These are phyloP conservation scores for Eupithecia exiguata DNA, from an alignment of 2,888 invertebrate species.

Conservation along the genomic window DNA sequence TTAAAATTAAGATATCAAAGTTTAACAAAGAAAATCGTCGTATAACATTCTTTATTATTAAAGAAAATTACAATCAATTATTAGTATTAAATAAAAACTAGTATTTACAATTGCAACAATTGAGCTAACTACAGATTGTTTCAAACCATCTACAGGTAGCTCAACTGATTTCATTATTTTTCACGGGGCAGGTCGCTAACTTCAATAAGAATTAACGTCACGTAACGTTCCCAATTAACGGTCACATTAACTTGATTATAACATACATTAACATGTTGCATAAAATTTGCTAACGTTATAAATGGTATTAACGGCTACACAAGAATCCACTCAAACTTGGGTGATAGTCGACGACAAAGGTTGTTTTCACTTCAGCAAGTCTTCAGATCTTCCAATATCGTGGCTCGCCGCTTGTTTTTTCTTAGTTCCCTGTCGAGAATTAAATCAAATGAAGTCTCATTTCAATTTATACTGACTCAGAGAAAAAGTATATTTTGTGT, in stretches of 20 bases:
- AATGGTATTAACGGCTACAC: constrained; percentile 44
- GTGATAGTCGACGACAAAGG: constrained; percentile 6
- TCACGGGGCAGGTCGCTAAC: background rate
- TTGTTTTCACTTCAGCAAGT: constrained; percentile 2
- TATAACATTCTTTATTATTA: too few species aligned
- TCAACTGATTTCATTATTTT: too few species aligned
- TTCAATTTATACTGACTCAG: background rate
- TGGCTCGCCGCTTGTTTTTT: constrained; percentile 3
- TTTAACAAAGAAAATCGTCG: too few species aligned
- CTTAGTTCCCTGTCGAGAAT: background rate
- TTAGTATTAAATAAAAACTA: too few species aligned
- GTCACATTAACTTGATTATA: background rate
- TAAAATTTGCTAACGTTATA: constrained; percentile 25
- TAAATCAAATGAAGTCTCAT: background rate
- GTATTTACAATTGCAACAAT: too few species aligned
- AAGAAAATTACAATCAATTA: too few species aligned
- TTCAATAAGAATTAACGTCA: background rate
- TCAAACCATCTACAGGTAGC: too few species aligned
- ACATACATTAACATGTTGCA: constrained; percentile 42
- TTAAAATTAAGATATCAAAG: too few species aligned
- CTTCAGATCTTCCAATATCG: constrained; percentile 9
- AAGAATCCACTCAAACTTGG: constrained; percentile 35
- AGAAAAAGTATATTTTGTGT: background rate
- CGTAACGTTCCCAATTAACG: background rate
- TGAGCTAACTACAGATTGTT: too few species aligned